Conservation (phyloP, 2,888 invertebrate species). For the Cantharis rustica region DNA sequence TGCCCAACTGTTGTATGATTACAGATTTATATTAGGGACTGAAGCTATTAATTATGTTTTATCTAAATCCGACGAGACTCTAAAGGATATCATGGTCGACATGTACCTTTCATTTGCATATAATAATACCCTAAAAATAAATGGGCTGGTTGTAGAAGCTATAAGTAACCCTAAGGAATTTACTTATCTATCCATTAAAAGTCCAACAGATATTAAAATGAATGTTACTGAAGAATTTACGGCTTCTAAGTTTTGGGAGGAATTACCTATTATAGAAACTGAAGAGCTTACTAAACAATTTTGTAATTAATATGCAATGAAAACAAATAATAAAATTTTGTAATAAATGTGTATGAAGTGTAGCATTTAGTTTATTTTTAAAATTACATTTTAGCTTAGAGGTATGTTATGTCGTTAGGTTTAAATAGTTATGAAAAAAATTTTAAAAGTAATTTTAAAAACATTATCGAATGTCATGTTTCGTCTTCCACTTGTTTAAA, state of each 20-base stretch:
- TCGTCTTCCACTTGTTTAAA: too few species aligned
- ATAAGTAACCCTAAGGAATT: background rate
- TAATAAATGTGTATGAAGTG: too few species aligned
- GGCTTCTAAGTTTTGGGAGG: background rate
- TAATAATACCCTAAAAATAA: background rate
- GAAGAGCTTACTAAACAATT: background rate
- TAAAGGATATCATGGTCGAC: background rate
- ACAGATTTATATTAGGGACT: background rate
- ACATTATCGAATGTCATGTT: too few species aligned
- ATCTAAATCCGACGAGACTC: background rate
- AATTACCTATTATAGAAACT: background rate
- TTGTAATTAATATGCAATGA: too few species aligned
- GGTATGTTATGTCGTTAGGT: too few species aligned
- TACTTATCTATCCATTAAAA: background rate
- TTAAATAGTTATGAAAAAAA: too few species aligned
- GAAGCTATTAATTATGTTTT: background rate
- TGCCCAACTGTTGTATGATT: background rate
- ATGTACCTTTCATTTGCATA: background rate
- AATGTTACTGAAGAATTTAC: background rate
- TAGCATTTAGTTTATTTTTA: too few species aligned
- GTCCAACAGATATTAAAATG: background rate
- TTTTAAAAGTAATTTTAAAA: too few species aligned
- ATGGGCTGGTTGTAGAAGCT: background rate
- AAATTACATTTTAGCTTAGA: too few species aligned
- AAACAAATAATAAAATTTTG: too few species aligned